Evolutionary conservation across 2,113 vertebrate genomes (phyloP).

Genomic region (Eretmochelys imbricata): DNA sequence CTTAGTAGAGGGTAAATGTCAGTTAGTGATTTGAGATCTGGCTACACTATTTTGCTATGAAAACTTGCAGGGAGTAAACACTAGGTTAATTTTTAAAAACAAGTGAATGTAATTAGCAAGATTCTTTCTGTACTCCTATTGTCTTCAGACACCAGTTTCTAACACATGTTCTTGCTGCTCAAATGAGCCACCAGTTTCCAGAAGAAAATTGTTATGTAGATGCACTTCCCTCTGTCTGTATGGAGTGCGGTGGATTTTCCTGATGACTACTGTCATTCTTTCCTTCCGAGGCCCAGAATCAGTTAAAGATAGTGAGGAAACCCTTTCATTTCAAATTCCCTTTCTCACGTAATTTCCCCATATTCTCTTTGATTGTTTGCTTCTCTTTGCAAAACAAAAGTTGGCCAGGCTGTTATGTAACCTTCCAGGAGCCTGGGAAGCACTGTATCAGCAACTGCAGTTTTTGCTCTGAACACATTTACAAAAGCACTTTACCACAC

Average conservation of each 20-base stretch:
- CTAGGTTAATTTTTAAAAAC: not conserved
- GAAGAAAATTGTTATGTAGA: not conserved
- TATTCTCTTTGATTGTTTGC: not conserved
- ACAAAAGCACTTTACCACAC: not conserved
- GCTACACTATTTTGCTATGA: not conserved
- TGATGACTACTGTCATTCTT: not conserved
- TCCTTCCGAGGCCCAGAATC: conserved; percentile 4
- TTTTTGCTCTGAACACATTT: not conserved
- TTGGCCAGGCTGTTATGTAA: not conserved
- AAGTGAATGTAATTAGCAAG: not conserved
- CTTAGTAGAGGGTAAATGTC: not conserved
- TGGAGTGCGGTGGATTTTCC: not conserved
- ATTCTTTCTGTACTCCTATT: not conserved
- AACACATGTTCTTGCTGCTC: not conserved
- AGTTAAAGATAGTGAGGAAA: not conserved
- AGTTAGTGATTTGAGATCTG: not conserved
- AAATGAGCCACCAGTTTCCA: not conserved
- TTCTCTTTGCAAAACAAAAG: not conserved
- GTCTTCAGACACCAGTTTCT: not conserved
- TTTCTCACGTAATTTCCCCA: not conserved
- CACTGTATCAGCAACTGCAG: not conserved
- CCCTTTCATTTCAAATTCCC: not conserved
- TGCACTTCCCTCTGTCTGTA: not conserved
- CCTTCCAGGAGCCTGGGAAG: not conserved
- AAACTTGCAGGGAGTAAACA: not conserved